phyloP scores from a whole-genome alignment of 1,140 invertebrate species.

The Apis mellifera region DNA sequence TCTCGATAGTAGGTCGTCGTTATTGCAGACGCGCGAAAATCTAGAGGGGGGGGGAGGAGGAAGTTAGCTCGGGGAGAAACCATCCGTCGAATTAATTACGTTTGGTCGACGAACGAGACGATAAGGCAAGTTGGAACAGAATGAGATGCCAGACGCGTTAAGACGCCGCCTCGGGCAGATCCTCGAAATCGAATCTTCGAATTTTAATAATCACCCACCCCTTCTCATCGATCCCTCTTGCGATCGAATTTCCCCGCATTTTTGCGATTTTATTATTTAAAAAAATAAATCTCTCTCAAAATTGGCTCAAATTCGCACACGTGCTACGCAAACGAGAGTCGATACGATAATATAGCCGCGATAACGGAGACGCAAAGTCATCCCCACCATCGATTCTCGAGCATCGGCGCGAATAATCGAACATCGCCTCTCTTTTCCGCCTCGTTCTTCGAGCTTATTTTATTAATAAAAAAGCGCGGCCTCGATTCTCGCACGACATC shows the following conservation, averaged over 20 bases:
- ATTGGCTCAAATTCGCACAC: too few species aligned
- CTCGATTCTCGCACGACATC: too few species aligned
- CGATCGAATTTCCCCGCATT: not conserved
- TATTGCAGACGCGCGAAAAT: constrained; percentile 23
- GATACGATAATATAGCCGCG: too few species aligned
- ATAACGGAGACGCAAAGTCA: too few species aligned
- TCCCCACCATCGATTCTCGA: too few species aligned
- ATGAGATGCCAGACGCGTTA: constrained; percentile 20
- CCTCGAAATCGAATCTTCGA: constrained; percentile 45
- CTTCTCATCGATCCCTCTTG: not conserved
- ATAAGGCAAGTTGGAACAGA: constrained; percentile 20
- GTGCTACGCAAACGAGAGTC: too few species aligned
- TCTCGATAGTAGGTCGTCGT: constrained; percentile 3
- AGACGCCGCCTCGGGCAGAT: constrained; percentile 38
- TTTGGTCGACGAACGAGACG: constrained; percentile 25
- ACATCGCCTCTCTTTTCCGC: too few species aligned
- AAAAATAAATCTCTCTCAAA: too few species aligned
- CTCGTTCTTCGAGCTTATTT: too few species aligned
- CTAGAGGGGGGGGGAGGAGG: not conserved
- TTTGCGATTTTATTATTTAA: not conserved
- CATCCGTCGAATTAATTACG: constrained; percentile 49
- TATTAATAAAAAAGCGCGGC: too few species aligned
- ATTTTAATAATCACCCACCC: constrained; percentile 40
- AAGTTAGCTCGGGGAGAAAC: constrained; percentile 15
- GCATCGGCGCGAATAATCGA: too few species aligned